Conservation (phyloP, 2,888 invertebrate genomes). For the Acleris cristana region DNA sequence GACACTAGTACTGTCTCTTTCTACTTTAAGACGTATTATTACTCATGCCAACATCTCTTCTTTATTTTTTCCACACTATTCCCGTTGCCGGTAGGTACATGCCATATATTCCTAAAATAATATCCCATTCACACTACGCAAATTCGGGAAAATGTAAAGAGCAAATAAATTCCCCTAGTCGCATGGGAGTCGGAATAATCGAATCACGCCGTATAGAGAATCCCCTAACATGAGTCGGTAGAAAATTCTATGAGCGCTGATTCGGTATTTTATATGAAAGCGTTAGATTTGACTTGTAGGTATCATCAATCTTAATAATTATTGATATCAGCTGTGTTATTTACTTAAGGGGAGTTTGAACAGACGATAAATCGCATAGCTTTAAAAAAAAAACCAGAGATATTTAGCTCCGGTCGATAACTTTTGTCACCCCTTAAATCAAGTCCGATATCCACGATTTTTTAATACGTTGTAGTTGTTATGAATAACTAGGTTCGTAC, state of each 20-base stretch:
- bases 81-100: conserved; percentile 7
- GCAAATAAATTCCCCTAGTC: conserved; percentile 37
- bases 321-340: neutral
- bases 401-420: no score
- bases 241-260: conserved; percentile 23
- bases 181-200: conserved; percentile 33
- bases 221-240: conserved; percentile 35
- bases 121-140: conserved; percentile 32
- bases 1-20: no score
- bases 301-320: conserved; percentile 14
- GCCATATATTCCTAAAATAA: conserved; percentile 32
- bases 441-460: no score
- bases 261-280: conserved; percentile 18
- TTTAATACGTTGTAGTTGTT: no score
- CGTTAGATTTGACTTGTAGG: neutral
- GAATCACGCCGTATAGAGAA: conserved; percentile 28
- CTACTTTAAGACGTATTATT: no score
- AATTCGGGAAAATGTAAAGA: conserved; percentile 36
- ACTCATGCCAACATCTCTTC: neutral
- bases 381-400: no score
- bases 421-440: no score
- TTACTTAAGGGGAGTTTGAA: no score
- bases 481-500: no score
- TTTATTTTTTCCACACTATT: conserved; percentile 5
- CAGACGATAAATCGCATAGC: no score